These are phyloP conservation scores for Fulmarus glacialis DNA, from an alignment of 2,113 vertebrate genomes.

Conservation along the genomic window DNA sequence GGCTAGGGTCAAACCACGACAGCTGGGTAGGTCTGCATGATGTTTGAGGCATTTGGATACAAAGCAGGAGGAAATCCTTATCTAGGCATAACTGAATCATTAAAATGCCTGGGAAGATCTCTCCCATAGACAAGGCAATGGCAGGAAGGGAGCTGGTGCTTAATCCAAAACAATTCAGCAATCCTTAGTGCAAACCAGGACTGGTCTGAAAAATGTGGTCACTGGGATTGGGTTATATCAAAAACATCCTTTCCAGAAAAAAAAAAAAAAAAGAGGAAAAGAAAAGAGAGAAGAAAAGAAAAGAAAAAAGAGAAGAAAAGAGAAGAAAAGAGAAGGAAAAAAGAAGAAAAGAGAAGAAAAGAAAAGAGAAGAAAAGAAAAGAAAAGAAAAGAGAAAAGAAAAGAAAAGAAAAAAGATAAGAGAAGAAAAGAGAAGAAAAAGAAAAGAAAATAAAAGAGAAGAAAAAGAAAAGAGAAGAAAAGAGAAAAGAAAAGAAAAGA, in stretches of 20 bases:
- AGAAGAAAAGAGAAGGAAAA: too few species aligned
- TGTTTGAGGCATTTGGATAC: background rate
- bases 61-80: background rate
- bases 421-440: rapidly evolving
- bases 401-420: rapidly evolving
- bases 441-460: too few species aligned
- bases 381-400: rapidly evolving
- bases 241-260: background rate
- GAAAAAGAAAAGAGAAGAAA: background rate
- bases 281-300: too few species aligned
- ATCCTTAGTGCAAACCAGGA: background rate
- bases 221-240: background rate
- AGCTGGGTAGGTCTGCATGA: background rate
- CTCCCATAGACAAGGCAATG: background rate
- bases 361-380: rapidly evolving
- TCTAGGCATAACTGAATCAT: background rate
- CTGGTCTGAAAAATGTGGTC: background rate
- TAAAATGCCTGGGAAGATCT: background rate
- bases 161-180: background rate
- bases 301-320: too few species aligned
- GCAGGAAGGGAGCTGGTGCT: background rate
- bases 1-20: too few species aligned
- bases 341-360: background rate
- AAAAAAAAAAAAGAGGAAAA: rapidly evolving
- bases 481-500: rapidly evolving